phyloP scores from a whole-genome alignment of 2,113 vertebrate species.

The Dasyprocta punctata region DNA sequence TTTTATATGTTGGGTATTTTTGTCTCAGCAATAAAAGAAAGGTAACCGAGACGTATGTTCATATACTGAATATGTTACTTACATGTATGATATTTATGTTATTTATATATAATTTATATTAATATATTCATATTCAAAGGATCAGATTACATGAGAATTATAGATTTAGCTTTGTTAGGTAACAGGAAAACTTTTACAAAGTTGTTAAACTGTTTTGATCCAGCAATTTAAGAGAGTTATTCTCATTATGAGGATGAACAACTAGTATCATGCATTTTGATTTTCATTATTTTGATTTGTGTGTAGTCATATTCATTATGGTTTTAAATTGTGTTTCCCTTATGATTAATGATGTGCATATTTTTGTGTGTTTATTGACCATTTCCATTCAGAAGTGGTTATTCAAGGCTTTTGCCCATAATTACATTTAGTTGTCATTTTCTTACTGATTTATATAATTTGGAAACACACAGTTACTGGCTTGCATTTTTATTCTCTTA shows the following conservation, averaged over 20 bases:
- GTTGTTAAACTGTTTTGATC: background rate
- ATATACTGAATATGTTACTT: background rate
- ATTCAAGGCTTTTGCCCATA: background rate
- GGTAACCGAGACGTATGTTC: too few relatives aligned
- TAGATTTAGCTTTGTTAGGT: background rate
- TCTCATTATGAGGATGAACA: background rate
- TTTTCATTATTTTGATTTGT: background rate
- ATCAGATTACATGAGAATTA: background rate
- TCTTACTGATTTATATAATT: background rate
- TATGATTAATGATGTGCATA: background rate
- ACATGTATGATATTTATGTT: background rate
- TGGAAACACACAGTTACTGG: background rate
- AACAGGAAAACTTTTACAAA: background rate
- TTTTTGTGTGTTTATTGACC: background rate
- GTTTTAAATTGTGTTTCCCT: constrained; percentile 19
- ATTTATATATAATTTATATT: background rate
- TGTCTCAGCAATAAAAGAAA: too few relatives aligned
- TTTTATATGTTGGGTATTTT: too few relatives aligned
- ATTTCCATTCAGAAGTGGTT: background rate
- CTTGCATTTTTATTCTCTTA: constrained; percentile 16
- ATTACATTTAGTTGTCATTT: constrained; percentile 16
- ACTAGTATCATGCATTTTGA: background rate
- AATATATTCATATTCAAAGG: background rate
- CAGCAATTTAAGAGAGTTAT: background rate
- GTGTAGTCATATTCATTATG: background rate